Percentiles rank a stretch among this genome's conserved stretches.
These are phyloP conservation scores for Andricus curvator DNA, from an alignment of 2,888 invertebrate species.

Conservation along the genomic window DNA sequence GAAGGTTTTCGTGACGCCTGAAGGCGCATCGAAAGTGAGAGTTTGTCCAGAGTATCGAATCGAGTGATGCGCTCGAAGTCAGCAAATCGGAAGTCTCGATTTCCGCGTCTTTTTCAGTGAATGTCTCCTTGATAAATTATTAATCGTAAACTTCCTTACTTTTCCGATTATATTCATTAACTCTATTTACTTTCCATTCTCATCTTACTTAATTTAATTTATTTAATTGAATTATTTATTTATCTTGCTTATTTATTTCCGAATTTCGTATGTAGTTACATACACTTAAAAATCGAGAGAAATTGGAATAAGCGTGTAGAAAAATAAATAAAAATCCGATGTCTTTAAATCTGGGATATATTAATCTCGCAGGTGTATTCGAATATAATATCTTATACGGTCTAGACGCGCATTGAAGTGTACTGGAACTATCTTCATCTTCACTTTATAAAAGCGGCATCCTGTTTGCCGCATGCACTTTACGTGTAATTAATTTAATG, in stretches of 20 bases:
- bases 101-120: conserved; percentile 33
- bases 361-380: not conserved
- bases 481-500: conserved; percentile 34
- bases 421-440: conserved; percentile 22
- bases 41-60: conserved; percentile 32
- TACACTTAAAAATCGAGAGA: not conserved
- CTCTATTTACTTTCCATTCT: not conserved
- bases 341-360: not conserved
- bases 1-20: conserved; percentile 36
- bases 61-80: conserved; percentile 12
- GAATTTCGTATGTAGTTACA: not conserved
- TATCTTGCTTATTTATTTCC: not conserved
- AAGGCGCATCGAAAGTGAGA: conserved; percentile 35
- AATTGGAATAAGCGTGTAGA: not conserved
- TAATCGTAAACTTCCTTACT: conserved; percentile 9
- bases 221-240: not conserved
- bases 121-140: conserved; percentile 5
- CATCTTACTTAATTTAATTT: not conserved
- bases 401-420: conserved; percentile 10
- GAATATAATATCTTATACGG: not conserved
- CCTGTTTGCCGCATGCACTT: conserved; percentile 25
- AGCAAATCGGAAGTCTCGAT: conserved; percentile 26
- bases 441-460: conserved; percentile 16
- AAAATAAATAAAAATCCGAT: not conserved
- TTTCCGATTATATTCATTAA: not conserved